Conservation (phyloP, 2,797 vertebrate species). For the Pteronotus mesoamericanus region DNA sequence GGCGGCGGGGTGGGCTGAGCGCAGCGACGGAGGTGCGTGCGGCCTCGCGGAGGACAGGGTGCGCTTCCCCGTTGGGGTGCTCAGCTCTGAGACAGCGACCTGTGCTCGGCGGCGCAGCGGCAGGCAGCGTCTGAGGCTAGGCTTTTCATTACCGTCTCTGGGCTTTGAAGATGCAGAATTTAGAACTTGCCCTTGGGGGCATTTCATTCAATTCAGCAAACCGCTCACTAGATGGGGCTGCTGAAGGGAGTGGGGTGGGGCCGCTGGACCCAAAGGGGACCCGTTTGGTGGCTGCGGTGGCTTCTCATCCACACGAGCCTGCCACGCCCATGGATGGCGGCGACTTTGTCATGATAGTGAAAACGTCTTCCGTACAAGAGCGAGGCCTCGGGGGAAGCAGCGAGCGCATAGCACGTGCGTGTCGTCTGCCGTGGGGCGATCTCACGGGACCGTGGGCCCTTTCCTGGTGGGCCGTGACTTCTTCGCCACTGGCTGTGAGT, state of each 20-base stretch:
- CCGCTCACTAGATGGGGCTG: not conserved
- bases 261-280: not conserved
- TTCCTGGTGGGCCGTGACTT: not conserved
- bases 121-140: not conserved
- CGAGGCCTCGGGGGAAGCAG: not conserved
- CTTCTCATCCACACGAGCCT: not conserved
- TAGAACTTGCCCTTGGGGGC: not conserved
- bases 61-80: not conserved
- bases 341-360: not conserved
- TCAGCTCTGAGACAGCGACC: not conserved
- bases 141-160: slow-evolving; percentile 7
- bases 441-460: not conserved
- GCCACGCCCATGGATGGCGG: not conserved
- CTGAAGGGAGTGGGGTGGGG: not conserved
- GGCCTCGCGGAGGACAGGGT: too few relatives aligned
- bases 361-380: not conserved
- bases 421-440: not conserved
- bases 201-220: not conserved
- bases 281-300: not conserved
- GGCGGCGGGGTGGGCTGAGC: too few relatives aligned
- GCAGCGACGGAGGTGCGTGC: too few relatives aligned
- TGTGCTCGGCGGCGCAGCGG: not conserved
- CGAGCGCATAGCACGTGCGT: not conserved
- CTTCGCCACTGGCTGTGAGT: not conserved
- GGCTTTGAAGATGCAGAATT: not conserved